phyloP scores from a whole-genome alignment of 1,140 invertebrate genomes.

The Lasaia peninsularis region DNA sequence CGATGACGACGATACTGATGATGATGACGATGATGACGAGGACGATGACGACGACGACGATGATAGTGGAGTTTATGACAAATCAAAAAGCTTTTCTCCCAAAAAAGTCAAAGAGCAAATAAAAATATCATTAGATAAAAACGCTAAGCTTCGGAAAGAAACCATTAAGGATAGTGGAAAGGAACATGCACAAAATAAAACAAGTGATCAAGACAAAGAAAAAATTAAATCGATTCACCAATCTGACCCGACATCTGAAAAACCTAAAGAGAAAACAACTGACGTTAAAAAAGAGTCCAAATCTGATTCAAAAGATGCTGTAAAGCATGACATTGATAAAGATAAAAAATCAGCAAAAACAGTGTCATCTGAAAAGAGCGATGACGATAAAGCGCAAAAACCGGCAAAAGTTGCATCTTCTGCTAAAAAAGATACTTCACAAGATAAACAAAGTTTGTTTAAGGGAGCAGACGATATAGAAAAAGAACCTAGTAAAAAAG shows the following conservation, averaged over 20 bases:
- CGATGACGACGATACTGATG: conserved; percentile 8
- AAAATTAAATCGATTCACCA: background rate
- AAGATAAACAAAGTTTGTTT: background rate
- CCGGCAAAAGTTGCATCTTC: background rate
- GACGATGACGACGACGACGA: conserved; percentile 26
- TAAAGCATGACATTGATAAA: conserved; percentile 10
- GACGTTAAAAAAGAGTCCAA: background rate
- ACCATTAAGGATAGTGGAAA: conserved; percentile 14
- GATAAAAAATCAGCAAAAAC: conserved; percentile 11
- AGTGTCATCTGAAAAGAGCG: background rate
- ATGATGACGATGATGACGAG: conserved; percentile 20
- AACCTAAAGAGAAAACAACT: background rate
- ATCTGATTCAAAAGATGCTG: conserved; percentile 11
- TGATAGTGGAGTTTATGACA: conserved; percentile 23
- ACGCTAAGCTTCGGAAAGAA: conserved; percentile 16
- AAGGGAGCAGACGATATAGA: conserved; percentile 19
- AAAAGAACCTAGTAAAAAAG: background rate
- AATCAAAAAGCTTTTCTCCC: conserved; percentile 10
- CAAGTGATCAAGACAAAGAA: background rate
- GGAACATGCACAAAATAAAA: conserved; percentile 11
- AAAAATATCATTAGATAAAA: background rate
- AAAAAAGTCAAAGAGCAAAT: conserved; percentile 3
- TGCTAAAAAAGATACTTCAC: conserved; percentile 18
- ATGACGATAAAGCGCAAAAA: conserved; percentile 10
- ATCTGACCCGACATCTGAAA: background rate